phyloP scores from a whole-genome alignment of 1,140 invertebrate species.

The Aphelinus atriplicis region DNA sequence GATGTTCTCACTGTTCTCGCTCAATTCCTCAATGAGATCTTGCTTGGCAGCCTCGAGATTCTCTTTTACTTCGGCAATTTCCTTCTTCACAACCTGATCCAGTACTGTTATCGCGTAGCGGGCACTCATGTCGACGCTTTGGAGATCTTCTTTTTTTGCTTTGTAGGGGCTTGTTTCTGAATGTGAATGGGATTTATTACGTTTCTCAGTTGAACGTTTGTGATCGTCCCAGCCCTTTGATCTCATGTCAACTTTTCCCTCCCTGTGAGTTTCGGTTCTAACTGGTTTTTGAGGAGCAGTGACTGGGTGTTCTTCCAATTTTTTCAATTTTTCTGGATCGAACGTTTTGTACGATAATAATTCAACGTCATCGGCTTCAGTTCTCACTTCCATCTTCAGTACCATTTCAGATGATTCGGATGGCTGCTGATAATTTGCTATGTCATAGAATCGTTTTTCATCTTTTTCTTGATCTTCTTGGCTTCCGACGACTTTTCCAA shows the following conservation, averaged over 20 bases:
- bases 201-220: slow-evolving; percentile 37
- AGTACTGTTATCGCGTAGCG: slow-evolving; percentile 62
- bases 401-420: slow-evolving; percentile 21
- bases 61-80: slow-evolving; percentile 76
- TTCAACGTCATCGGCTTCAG: not conserved
- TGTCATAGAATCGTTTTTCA: slow-evolving; percentile 11
- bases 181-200: slow-evolving; percentile 52
- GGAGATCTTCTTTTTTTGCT: slow-evolving; percentile 76
- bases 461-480: not conserved
- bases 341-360: slow-evolving; percentile 32
- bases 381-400: slow-evolving; percentile 4
- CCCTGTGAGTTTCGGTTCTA: slow-evolving; percentile 23
- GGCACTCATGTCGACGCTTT: slow-evolving; percentile 65
- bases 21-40: slow-evolving; percentile 73
- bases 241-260: slow-evolving; percentile 44
- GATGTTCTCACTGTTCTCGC: slow-evolving; percentile 60
- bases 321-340: slow-evolving; percentile 25
- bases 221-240: slow-evolving; percentile 45
- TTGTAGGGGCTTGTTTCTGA: slow-evolving; percentile 71
- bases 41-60: slow-evolving; percentile 73
- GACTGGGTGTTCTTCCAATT: not conserved
- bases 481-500: too few species aligned
- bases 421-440: not conserved
- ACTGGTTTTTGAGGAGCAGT: slow-evolving; percentile 8
- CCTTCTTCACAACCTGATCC: slow-evolving; percentile 69